phyloP scores from a whole-genome alignment of 2,113 vertebrate genomes.

The Jacana jacana region DNA sequence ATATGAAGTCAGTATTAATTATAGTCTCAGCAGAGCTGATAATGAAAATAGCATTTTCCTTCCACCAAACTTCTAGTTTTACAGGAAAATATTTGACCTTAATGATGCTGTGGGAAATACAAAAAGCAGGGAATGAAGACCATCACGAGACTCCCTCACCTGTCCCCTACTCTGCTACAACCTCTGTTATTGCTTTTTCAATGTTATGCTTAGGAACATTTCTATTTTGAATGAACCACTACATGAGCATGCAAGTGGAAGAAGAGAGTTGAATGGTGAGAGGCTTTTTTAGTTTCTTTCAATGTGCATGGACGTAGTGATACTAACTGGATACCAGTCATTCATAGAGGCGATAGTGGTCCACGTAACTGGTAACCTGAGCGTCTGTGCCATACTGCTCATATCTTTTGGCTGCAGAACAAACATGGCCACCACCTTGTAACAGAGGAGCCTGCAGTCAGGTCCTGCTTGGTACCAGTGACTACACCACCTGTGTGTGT shows the following conservation, averaged over 20 bases:
- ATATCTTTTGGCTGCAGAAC: background rate
- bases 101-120: background rate
- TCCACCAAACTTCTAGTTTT: background rate
- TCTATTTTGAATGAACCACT: background rate
- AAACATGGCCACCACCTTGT: background rate
- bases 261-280: background rate
- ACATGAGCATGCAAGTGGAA: background rate
- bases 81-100: background rate
- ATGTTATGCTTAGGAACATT: background rate
- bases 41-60: background rate
- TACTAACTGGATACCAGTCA: background rate
- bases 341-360: background rate
- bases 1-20: background rate
- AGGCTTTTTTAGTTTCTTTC: background rate
- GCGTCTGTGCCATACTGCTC: background rate
- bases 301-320: background rate
- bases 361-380: background rate
- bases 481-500: background rate
- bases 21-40: background rate
- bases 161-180: fast-evolving
- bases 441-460: background rate
- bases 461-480: fast-evolving
- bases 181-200: background rate
- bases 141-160: fast-evolving
- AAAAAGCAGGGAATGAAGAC: background rate